Evolutionary conservation across 2,888 invertebrate genomes (phyloP).

Genomic region (Parnassius mnemosyne): DNA sequence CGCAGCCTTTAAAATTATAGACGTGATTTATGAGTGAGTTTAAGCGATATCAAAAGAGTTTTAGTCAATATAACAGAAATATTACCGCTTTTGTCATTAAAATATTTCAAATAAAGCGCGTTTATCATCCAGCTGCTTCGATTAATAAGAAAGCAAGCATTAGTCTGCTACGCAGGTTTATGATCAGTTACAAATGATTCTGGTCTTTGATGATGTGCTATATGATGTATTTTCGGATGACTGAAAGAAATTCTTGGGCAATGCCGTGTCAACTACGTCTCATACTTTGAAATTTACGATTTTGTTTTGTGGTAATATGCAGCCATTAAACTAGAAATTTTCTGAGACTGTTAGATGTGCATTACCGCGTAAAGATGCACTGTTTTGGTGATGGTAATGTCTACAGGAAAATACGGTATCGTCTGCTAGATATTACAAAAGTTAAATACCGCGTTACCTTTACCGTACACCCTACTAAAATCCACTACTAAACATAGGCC

Average conservation of each 20-base stretch:
- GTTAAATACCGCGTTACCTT: too few relatives aligned
- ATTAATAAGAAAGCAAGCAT: conserved; percentile 28
- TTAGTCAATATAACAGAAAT: conserved; percentile 12
- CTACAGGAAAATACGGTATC: neutral
- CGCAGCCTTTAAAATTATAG: conserved; percentile 7
- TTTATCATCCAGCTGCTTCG: conserved; percentile 33
- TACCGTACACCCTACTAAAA: too few relatives aligned
- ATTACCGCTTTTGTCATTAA: conserved; percentile 37
- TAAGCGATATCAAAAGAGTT: neutral
- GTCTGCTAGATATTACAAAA: neutral
- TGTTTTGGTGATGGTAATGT: conserved; percentile 13
- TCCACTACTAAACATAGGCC: too few relatives aligned
- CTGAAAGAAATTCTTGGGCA: conserved; percentile 5
- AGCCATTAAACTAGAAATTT: conserved; percentile 41
- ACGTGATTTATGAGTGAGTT: conserved; percentile 10
- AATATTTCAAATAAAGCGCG: conserved; percentile 36
- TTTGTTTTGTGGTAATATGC: conserved; percentile 33
- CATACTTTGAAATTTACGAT: conserved; percentile 39
- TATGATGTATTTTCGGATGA: conserved; percentile 13
- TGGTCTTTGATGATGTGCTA: neutral
- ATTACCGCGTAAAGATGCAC: conserved; percentile 19
- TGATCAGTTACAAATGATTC: neutral
- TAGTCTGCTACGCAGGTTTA: neutral
- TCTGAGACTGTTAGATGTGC: conserved; percentile 24
- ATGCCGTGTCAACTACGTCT: conserved; percentile 16